These are phyloP conservation scores for Eutolmus rufibarbis DNA, from an alignment of 2,888 invertebrate genomes.

Conservation along the genomic window DNA sequence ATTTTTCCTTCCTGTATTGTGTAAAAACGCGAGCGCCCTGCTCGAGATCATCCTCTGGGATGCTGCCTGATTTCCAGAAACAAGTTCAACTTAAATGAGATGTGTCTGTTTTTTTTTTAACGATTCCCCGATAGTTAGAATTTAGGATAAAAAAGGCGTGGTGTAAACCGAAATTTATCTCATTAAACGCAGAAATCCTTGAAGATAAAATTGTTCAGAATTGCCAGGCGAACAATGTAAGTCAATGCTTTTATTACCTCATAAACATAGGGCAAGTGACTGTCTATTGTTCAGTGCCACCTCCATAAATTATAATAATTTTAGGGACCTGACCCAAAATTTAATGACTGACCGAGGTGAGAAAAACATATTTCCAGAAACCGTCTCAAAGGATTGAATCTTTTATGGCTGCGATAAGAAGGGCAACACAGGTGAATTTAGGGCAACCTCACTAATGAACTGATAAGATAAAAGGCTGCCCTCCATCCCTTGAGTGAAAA, in stretches of 20 bases:
- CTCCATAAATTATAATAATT: constrained; percentile 26
- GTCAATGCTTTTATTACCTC: constrained; percentile 8
- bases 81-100: not conserved
- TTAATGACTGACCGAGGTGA: constrained; percentile 25
- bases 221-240: not conserved
- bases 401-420: not conserved
- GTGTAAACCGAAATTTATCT: not conserved
- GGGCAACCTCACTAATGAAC: not conserved
- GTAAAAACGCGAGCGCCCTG: constrained; percentile 1
- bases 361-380: constrained; percentile 7
- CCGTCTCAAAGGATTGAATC: not conserved
- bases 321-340: not conserved
- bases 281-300: not conserved
- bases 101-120: not conserved
- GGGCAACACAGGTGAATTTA: not conserved
- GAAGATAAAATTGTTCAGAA: not conserved
- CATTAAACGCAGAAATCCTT: constrained; percentile 2
- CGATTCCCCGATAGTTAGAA: not conserved
- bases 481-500: not conserved
- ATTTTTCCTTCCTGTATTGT: constrained; percentile 31
- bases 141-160: not conserved
- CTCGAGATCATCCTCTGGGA: constrained; percentile 15
- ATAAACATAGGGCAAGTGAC: constrained; percentile 15
- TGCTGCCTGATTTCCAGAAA: not conserved
- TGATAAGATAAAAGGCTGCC: not conserved